A percentile compares a stretch with the other conserved stretches of the same genome.
Conservation (phyloP, 2,113 vertebrate genomes). For the Trochalopteron elliotii region DNA sequence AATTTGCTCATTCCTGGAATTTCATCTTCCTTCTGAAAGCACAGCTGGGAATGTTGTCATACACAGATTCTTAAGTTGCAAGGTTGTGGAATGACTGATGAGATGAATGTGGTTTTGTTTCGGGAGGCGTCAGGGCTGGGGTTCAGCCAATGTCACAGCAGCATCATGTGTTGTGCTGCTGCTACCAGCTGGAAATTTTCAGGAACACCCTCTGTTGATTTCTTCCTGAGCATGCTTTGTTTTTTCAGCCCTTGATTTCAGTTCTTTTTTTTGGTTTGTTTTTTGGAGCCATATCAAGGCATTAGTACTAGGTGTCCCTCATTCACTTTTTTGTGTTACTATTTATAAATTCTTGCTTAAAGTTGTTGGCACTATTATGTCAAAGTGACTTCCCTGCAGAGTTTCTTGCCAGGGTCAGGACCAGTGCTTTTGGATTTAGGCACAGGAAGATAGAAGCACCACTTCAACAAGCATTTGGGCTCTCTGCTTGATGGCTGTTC, state of each 20-base stretch:
- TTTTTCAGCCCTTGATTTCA: neutral
- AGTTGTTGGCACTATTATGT: neutral
- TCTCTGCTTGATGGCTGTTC: neutral
- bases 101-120: neutral
- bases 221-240: neutral
- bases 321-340: neutral
- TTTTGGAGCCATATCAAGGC: neutral
- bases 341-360: neutral
- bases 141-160: constrained; percentile 21
- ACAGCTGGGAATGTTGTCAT: constrained; percentile 19
- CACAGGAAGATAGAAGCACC: neutral
- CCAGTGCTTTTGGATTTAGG: neutral
- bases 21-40: neutral
- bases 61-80: neutral
- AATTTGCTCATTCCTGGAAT: neutral
- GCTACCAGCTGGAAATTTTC: constrained; percentile 39
- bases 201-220: neutral
- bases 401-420: neutral
- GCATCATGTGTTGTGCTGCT: neutral
- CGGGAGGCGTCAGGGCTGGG: neutral
- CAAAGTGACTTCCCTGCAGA: neutral
- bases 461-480: neutral
- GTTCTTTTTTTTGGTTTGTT: neutral
- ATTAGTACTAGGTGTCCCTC: neutral
- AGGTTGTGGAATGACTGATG: constrained; percentile 17